These are phyloP conservation scores for Odontomachus brunneus DNA, from an alignment of 1,140 invertebrate genomes.

Conservation along the genomic window DNA sequence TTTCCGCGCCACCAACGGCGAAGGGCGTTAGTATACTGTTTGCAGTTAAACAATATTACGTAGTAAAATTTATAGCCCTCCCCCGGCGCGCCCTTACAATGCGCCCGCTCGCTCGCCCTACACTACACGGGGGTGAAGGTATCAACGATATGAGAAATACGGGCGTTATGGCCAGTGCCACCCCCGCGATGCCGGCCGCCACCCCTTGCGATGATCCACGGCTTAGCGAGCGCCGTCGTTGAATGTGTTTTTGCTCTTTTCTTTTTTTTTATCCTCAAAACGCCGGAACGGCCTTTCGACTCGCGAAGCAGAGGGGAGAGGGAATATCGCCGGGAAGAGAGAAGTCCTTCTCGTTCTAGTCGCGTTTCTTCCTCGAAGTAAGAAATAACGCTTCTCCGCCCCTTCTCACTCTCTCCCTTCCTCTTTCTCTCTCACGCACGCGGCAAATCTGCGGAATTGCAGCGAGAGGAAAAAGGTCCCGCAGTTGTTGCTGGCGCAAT, in stretches of 20 bases:
- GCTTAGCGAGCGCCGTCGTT: slow-evolving; percentile 66
- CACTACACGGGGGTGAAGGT: slow-evolving; percentile 73
- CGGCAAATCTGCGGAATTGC: neutral
- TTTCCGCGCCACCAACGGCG: slow-evolving; percentile 62
- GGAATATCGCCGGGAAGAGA: neutral
- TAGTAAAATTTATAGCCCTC: slow-evolving; percentile 83
- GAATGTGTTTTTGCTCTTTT: slow-evolving; percentile 14
- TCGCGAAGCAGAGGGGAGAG: neutral
- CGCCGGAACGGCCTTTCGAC: neutral
- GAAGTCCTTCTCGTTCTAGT: neutral
- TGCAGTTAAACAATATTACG: slow-evolving; percentile 85
- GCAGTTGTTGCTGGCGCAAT: slow-evolving; percentile 22
- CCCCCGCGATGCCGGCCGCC: slow-evolving; percentile 68
- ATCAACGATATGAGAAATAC: slow-evolving; percentile 84
- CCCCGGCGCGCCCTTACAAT: slow-evolving; percentile 66
- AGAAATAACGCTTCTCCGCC: neutral
- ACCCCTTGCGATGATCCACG: slow-evolving; percentile 64
- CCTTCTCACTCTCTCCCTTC: too few species aligned
- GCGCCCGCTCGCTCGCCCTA: slow-evolving; percentile 32
- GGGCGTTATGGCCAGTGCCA: slow-evolving; percentile 80
- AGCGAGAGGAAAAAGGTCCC: neutral
- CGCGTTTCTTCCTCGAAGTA: neutral
- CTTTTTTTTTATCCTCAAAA: slow-evolving; percentile 6
- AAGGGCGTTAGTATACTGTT: slow-evolving; percentile 80
- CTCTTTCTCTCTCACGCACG: too few species aligned